Evolutionary conservation across 1,140 invertebrate genomes (phyloP).

Genomic region (Diuraphis noxia): DNA sequence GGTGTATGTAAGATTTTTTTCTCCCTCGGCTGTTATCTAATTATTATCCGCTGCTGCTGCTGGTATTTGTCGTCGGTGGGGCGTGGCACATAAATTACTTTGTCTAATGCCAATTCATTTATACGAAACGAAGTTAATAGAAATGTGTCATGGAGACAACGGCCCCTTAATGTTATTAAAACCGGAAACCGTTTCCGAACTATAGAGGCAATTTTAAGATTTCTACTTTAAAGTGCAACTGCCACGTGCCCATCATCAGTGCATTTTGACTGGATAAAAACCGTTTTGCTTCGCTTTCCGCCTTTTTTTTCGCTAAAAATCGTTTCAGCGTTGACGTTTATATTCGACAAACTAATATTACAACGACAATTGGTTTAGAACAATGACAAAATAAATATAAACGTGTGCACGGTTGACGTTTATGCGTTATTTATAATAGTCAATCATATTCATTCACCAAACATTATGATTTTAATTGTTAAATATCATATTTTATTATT

Average conservation of each 20-base stretch:
- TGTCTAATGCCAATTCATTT: slow-evolving; percentile 15
- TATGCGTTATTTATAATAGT: background rate
- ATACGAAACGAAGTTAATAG: slow-evolving; percentile 22
- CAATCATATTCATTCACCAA: background rate
- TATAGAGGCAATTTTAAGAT: background rate
- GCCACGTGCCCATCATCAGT: background rate
- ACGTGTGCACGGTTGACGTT: background rate
- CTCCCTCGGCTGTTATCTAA: background rate
- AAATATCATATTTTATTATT: background rate
- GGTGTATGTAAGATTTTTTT: background rate
- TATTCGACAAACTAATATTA: background rate
- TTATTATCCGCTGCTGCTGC: background rate
- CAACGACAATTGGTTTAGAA: background rate
- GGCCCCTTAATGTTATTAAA: background rate
- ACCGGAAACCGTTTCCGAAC: slow-evolving; percentile 9
- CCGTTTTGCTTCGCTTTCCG: background rate
- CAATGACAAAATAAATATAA: background rate
- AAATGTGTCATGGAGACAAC: slow-evolving; percentile 7
- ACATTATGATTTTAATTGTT: background rate
- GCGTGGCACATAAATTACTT: background rate
- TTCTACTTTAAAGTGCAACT: background rate
- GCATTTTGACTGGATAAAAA: background rate
- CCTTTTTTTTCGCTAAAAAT: background rate
- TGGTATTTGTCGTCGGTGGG: background rate
- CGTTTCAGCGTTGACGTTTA: background rate